Conservation (phyloP, 2,888 invertebrate species). For the Ornithoptera priamus region DNA sequence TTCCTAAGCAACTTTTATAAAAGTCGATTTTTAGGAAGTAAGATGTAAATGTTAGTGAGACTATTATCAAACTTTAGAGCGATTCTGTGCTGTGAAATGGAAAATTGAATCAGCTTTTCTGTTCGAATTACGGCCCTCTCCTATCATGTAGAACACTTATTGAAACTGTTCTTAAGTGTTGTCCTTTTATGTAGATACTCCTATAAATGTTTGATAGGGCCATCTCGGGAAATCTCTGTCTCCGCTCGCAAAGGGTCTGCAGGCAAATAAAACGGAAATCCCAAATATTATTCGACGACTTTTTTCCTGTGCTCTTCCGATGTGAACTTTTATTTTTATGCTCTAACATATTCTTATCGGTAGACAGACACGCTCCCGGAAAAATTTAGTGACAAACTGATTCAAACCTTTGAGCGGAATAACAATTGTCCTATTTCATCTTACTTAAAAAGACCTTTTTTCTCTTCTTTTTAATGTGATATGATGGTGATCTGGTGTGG, state of each 20-base stretch:
- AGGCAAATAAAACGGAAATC: slow-evolving; percentile 79
- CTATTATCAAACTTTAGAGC: slow-evolving; percentile 16
- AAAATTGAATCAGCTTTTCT: slow-evolving; percentile 33
- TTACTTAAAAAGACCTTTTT: slow-evolving; percentile 4
- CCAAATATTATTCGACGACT: slow-evolving; percentile 78
- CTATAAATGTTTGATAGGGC: slow-evolving; percentile 79
- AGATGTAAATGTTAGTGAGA: slow-evolving; percentile 14
- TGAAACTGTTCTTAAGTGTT: slow-evolving; percentile 78
- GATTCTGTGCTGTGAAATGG: slow-evolving; percentile 27
- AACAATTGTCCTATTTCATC: slow-evolving; percentile 12
- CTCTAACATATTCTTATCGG: slow-evolving; percentile 78
- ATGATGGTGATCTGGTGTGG: no score
- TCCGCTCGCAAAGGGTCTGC: slow-evolving; percentile 77
- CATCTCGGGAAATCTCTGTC: slow-evolving; percentile 79
- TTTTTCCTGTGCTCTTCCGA: slow-evolving; percentile 72
- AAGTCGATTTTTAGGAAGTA: neutral
- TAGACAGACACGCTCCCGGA: slow-evolving; percentile 68
- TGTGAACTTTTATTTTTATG: slow-evolving; percentile 80
- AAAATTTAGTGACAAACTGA: slow-evolving; percentile 73
- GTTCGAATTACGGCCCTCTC: slow-evolving; percentile 43
- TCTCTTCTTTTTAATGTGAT: neutral
- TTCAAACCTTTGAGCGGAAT: slow-evolving; percentile 51
- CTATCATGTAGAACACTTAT: slow-evolving; percentile 71
- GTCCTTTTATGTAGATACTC: slow-evolving; percentile 79
- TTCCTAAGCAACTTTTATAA: neutral